Evolutionary conservation across 2,888 invertebrate species (phyloP).

Genomic region (Apodemia duryi): DNA sequence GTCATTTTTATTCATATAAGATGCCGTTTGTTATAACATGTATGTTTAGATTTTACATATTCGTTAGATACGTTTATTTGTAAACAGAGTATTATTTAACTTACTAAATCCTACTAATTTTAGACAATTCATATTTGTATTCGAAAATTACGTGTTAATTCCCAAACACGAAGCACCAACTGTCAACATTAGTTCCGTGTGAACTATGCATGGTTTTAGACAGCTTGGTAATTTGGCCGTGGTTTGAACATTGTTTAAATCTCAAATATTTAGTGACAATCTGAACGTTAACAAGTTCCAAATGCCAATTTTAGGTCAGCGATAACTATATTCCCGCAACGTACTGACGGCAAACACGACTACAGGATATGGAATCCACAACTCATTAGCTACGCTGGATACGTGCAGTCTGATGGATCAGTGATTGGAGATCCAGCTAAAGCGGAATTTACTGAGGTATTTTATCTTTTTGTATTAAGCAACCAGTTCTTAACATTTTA

Average conservation of each 20-base stretch:
- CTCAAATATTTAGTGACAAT: conserved; percentile 7
- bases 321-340: conserved; percentile 95
- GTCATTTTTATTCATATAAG: too few species aligned
- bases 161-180: conserved; percentile 3
- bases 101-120: not conserved
- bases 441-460: conserved; percentile 94
- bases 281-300: conserved; percentile 6
- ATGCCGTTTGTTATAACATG: too few species aligned
- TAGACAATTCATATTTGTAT: not conserved
- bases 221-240: conserved; percentile 8
- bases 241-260: conserved; percentile 1
- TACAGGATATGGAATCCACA: conserved; percentile 96
- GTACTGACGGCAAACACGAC: conserved; percentile 94
- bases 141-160: not conserved
- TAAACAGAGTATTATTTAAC: too few species aligned
- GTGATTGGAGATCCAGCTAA: conserved; percentile 91
- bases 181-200: conserved; percentile 1
- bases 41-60: too few species aligned
- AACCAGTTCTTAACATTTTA: too few species aligned
- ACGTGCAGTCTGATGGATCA: conserved; percentile 89
- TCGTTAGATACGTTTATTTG: too few species aligned
- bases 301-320: conserved; percentile 84
- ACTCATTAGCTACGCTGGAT: conserved; percentile 94
- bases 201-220: conserved; percentile 6
- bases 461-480: not conserved